phyloP scores from a whole-genome alignment of 2,888 invertebrate genomes.

The Callimorpha dominula region DNA sequence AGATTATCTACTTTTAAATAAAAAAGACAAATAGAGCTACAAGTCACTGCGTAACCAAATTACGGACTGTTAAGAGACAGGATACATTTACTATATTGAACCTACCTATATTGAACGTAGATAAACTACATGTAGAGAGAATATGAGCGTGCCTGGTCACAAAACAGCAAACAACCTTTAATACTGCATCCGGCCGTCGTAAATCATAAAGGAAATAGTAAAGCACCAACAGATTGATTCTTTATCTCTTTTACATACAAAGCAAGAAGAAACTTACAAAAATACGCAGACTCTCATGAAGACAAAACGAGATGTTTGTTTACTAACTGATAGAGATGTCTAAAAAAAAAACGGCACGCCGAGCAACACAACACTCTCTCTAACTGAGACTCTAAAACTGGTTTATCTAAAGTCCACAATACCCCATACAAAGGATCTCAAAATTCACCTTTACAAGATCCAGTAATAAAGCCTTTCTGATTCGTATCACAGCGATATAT shows the following conservation, averaged over 20 bases:
- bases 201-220: not conserved
- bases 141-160: not conserved
- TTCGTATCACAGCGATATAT: conserved; percentile 1
- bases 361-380: no score
- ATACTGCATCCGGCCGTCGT: not conserved
- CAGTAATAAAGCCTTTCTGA: not conserved
- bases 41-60: no score
- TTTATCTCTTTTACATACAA: not conserved
- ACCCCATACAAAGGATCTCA: not conserved
- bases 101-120: not conserved
- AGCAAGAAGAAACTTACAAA: not conserved
- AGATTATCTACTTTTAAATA: no score
- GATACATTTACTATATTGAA: not conserved
- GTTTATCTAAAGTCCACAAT: no score
- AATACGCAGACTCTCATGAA: not conserved
- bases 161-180: not conserved
- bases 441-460: not conserved
- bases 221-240: not conserved
- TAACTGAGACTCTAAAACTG: no score
- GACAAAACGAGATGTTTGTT: no score
- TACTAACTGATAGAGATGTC: no score
- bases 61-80: no score
- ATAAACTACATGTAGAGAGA: not conserved
- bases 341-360: no score
- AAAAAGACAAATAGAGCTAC: no score